These are phyloP conservation scores for Myiotriccus ornatus DNA, from an alignment of 2,797 vertebrate species.

Conservation along the genomic window DNA sequence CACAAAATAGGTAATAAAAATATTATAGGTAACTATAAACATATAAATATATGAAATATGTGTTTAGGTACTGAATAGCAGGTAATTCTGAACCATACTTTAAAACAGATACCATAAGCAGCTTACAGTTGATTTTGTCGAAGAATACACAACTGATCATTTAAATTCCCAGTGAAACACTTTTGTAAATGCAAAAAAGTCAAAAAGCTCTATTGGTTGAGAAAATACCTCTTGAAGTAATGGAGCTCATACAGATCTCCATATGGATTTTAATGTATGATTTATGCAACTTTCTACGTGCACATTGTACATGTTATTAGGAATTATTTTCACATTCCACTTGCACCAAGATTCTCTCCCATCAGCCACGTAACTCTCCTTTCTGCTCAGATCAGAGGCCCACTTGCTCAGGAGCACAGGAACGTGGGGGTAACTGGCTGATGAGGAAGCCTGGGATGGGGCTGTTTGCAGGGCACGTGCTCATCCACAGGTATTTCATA, in stretches of 20 bases:
- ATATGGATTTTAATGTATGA: neutral
- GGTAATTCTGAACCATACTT: neutral
- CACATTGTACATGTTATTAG: rapidly evolving
- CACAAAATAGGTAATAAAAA: neutral
- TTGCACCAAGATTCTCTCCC: neutral
- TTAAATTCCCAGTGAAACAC: neutral
- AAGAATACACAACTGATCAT: neutral
- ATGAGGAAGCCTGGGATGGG: neutral
- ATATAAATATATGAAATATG: neutral
- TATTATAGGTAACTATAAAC: neutral
- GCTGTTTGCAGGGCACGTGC: neutral
- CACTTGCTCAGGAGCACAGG: neutral
- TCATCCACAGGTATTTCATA: neutral
- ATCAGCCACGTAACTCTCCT: neutral
- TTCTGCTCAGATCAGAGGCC: neutral
- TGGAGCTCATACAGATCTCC: rapidly evolving
- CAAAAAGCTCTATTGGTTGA: neutral
- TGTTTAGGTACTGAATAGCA: neutral
- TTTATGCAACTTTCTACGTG: neutral
- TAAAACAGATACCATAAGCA: neutral
- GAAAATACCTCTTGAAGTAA: neutral
- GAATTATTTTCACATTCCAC: neutral
- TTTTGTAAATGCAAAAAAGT: neutral
- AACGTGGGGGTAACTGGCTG: rapidly evolving
- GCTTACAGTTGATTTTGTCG: neutral